phyloP scores from a whole-genome alignment of 2,888 invertebrate species.

The Cheilosia impressa region DNA sequence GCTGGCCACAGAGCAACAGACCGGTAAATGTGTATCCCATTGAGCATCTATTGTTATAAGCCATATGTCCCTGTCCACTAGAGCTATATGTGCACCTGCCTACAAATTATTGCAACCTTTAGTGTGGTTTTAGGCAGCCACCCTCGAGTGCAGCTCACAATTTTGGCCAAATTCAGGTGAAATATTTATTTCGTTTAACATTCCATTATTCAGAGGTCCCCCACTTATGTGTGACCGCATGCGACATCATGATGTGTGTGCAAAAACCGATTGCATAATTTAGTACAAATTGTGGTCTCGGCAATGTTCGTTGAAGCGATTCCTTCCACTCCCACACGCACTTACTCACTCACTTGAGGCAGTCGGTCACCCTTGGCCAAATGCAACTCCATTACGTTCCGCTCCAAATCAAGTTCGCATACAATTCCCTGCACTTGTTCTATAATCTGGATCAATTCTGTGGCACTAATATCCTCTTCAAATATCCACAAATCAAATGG shows the following conservation, averaged over 20 bases:
- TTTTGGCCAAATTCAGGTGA: background rate
- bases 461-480: conserved; percentile 64
- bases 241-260: conserved; percentile 21
- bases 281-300: conserved; percentile 63
- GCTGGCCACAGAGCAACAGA: too few species aligned
- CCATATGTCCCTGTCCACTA: too few species aligned
- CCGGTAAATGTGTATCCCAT: too few species aligned
- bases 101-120: background rate
- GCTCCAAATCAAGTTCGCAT: conserved; percentile 52
- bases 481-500: conserved; percentile 70
- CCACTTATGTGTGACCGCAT: conserved; percentile 30
- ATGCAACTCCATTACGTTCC: conserved; percentile 52
- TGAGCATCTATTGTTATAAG: too few species aligned
- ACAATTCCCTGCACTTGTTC: conserved; percentile 30
- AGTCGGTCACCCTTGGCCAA: conserved; percentile 37
- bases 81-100: too few species aligned
- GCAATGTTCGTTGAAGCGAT: conserved; percentile 49
- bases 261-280: conserved; percentile 62
- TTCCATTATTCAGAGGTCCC: conserved; percentile 30
- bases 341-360: conserved; percentile 6
- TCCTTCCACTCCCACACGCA: conserved; percentile 34
- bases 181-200: conserved; percentile 42
- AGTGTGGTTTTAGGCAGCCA: background rate
- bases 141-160: background rate
- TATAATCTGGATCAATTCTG: conserved; percentile 58